Conservation (phyloP, 2,113 vertebrate species). For the Megalops atlanticus region DNA sequence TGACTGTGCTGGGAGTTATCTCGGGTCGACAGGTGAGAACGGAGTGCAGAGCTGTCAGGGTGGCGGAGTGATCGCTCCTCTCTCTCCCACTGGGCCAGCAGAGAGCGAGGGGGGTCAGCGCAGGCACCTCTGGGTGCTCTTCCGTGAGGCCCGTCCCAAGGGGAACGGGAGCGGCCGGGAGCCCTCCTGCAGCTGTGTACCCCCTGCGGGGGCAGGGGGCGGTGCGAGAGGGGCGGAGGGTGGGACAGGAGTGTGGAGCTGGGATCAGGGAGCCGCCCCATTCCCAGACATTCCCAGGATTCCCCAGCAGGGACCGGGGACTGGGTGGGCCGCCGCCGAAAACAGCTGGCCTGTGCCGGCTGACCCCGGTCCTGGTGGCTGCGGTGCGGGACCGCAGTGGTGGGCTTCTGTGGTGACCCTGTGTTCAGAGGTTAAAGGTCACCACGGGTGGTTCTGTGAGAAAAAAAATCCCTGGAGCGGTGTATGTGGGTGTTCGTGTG, state of each 20-base stretch:
- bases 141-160: background rate
- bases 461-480: no score
- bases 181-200: slow-evolving; percentile 8
- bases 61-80: background rate
- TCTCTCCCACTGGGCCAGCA: background rate
- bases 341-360: background rate
- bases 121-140: background rate
- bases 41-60: background rate
- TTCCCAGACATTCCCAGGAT: slow-evolving; percentile 44
- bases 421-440: no score
- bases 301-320: background rate
- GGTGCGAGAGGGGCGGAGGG: background rate
- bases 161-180: background rate
- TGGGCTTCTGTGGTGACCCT: background rate
- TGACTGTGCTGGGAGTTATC: background rate
- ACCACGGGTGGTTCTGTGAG: no score
- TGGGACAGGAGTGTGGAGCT: slow-evolving; percentile 15
- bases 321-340: background rate
- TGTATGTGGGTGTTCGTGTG: no score
- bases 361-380: no score
- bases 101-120: background rate
- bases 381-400: background rate
- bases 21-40: background rate
- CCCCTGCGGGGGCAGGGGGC: background rate
- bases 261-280: background rate